Evolutionary conservation across 2,113 vertebrate genomes (phyloP).

Genomic region (Motacilla alba): DNA sequence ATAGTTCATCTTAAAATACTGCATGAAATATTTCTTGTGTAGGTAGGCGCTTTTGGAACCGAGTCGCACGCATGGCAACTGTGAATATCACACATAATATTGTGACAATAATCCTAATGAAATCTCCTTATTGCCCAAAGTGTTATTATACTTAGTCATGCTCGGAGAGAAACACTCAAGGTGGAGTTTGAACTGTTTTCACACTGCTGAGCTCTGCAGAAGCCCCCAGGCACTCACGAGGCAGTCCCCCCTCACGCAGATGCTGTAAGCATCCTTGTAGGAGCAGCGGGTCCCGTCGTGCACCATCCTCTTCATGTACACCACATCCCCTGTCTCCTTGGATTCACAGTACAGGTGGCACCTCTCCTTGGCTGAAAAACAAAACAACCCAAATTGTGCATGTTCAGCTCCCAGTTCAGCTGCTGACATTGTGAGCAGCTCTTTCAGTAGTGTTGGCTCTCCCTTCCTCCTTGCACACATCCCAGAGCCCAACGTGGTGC

Average conservation of each 20-base stretch:
- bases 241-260: slow-evolving; percentile 92
- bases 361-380: slow-evolving; percentile 85
- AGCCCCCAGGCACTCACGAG: slow-evolving; percentile 75
- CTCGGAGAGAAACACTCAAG: not conserved
- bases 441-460: not conserved
- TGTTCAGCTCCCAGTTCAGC: not conserved
- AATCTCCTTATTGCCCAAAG: not conserved
- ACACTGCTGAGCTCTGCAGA: not conserved
- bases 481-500: not conserved
- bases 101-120: slow-evolving; percentile 51
- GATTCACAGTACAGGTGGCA: slow-evolving; percentile 93
- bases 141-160: not conserved
- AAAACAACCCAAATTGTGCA: not conserved
- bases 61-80: slow-evolving; percentile 11
- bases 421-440: not conserved
- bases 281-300: slow-evolving; percentile 94
- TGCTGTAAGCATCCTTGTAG: slow-evolving; percentile 92
- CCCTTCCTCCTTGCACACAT: not conserved
- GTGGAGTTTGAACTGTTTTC: not conserved
- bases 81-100: slow-evolving; percentile 33
- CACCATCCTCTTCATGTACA: slow-evolving; percentile 87
- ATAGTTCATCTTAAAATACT: not conserved
- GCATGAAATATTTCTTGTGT: not conserved
- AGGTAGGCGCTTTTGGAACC: not conserved
- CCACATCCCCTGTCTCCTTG: slow-evolving; percentile 84